phyloP scores from a whole-genome alignment of 2,888 invertebrate genomes.

The Acrocyrtus sp. region DNA sequence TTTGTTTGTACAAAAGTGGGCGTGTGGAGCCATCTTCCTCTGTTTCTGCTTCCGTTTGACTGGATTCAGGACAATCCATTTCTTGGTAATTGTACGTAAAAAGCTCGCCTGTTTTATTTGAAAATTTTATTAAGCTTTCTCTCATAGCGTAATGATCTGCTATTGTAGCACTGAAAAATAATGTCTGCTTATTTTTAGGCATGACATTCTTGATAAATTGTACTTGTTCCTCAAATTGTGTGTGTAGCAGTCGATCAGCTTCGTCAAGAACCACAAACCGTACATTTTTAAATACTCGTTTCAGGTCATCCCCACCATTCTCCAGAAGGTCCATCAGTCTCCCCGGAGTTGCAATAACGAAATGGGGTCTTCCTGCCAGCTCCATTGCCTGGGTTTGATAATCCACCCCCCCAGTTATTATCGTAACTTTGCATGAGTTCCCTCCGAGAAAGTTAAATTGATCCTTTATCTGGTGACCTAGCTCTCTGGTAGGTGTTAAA shows the following conservation, averaged over 20 bases:
- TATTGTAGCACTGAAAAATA: slow-evolving; percentile 96
- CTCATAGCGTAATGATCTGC: slow-evolving; percentile 79
- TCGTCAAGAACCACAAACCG: slow-evolving; percentile 95
- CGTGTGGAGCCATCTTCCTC: slow-evolving; percentile 4
- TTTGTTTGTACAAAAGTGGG: slow-evolving; percentile 39
- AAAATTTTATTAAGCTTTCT: slow-evolving; percentile 76
- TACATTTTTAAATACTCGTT: slow-evolving; percentile 81
- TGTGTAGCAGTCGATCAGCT: slow-evolving; percentile 88
- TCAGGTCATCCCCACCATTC: slow-evolving; percentile 74
- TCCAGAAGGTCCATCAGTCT: slow-evolving; percentile 88
- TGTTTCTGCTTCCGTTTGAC: not conserved
- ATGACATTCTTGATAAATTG: slow-evolving; percentile 80
- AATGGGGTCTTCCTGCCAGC: slow-evolving; percentile 85
- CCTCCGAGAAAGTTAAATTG: slow-evolving; percentile 93
- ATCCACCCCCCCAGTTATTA: slow-evolving; percentile 95
- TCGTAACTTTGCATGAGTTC: slow-evolving; percentile 82
- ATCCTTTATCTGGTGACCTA: slow-evolving; percentile 82
- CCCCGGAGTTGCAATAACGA: slow-evolving; percentile 97
- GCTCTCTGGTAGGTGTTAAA: slow-evolving; percentile 87
- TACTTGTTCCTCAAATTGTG: slow-evolving; percentile 81
- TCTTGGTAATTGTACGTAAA: slow-evolving; percentile 70
- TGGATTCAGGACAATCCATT: not conserved
- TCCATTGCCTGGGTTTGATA: slow-evolving; percentile 89
- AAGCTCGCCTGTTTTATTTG: slow-evolving; percentile 72
- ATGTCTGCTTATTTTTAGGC: slow-evolving; percentile 83